Conservation (phyloP, 2,888 invertebrate species). For the Theretra japonica region DNA sequence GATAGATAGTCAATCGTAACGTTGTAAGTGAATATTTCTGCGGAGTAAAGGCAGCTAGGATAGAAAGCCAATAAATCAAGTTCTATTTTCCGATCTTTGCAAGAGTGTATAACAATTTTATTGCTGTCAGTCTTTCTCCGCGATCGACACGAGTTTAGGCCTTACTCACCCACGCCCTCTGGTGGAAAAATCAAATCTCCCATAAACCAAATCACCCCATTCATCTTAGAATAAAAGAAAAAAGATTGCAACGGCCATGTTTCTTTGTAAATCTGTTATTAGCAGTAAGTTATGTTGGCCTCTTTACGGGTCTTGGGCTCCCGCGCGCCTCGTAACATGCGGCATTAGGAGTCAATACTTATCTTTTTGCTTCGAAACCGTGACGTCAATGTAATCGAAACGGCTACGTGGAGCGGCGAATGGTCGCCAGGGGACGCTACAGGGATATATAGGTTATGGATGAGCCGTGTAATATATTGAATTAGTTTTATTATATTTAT, state of each 20-base stretch:
- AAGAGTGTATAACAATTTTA: no score
- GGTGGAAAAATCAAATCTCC: no score
- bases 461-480: not conserved
- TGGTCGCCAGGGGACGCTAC: constrained; percentile 58
- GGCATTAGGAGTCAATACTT: constrained; percentile 71
- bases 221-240: not conserved
- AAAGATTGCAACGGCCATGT: not conserved
- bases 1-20: no score
- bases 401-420: constrained; percentile 62
- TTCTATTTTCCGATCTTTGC: no score
- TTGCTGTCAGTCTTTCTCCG: no score
- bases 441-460: not conserved
- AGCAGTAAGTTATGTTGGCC: constrained; percentile 1
- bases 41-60: no score
- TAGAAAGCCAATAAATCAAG: no score
- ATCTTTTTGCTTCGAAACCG: constrained; percentile 66
- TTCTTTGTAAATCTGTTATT: constrained; percentile 21
- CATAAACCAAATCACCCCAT: not conserved
- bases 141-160: no score
- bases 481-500: no score
- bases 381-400: constrained; percentile 76
- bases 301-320: constrained; percentile 37
- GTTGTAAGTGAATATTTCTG: no score
- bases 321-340: constrained; percentile 59
- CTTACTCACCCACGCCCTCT: no score